Base-by-base conservation (phyloP, 2,113 vertebrate species). In the Amazona guildingii region DNA sequence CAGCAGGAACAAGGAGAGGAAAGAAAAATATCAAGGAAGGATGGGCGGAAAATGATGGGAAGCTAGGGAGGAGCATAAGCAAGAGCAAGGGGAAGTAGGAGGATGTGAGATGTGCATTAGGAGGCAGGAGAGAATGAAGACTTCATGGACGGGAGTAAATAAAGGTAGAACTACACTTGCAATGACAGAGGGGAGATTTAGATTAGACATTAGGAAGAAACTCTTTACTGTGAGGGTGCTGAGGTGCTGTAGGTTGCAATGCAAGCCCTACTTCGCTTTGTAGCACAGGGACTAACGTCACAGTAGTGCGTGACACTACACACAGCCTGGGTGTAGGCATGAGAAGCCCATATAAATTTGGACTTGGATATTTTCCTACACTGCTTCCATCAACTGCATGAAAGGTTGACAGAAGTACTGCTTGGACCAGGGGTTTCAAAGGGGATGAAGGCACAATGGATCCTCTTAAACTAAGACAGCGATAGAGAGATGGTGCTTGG, bases 31-130 rank as follows among this genome's bases (percentile, higher is more conserved):
- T 37, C 55, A 61, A 28, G 46, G 39, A 84, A 77, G 14, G 16
- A 39, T 27, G 2, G 1, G 6, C 10, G 6, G 8, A 7, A n/a
- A 49, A 48, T 64, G 20, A 35, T 39, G 52, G 57, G 51, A 86
- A 84, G 21, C 20, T 83, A 57, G 44, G 35, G 31, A 92, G 77
- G 4, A 1, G 1, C 0, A 1, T 25, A 44, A 1, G 3, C 33
- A 76, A 68, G 27, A 86, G 33, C 4, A 5, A 82, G n/a, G 43
- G 64, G 51, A 95, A 94, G 33, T 16, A 83, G 77, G 41, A 70
- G 25, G 73, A 28, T 84, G 25, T 59, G 54, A 70, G 46, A 91
- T 24, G 66, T 43, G n/a, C 31, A 27, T 79, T 79, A 87, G 78
- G 74, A 83, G 74, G 41, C 55, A 64, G 41, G n/a, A 81, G 28